phyloP scores from a whole-genome alignment of 1,140 invertebrate genomes.

The Drosophila dunni region DNA sequence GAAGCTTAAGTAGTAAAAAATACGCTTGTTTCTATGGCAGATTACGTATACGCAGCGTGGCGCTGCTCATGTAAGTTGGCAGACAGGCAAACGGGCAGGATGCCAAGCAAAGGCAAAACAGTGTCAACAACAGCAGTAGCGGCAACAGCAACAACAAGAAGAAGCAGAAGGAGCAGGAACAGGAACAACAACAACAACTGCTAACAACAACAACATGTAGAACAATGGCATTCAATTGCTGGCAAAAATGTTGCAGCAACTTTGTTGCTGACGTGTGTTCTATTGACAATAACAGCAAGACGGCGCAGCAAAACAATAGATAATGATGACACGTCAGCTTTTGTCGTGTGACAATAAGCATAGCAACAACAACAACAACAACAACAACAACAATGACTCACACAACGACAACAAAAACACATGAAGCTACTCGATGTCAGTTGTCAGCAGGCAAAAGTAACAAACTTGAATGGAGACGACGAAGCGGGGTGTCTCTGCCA shows the following conservation, averaged over 20 bases:
- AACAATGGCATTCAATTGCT: slow-evolving; percentile 19
- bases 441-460: slow-evolving; percentile 66
- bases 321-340: slow-evolving; percentile 78
- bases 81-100: slow-evolving; percentile 15
- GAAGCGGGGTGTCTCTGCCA: not conserved
- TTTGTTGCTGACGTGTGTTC: slow-evolving; percentile 54
- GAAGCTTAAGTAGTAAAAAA: slow-evolving; percentile 17
- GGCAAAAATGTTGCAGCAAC: slow-evolving; percentile 50
- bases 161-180: slow-evolving; percentile 9
- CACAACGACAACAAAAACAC: slow-evolving; percentile 24
- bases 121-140: slow-evolving; percentile 38
- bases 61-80: not conserved
- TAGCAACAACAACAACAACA: slow-evolving; percentile 31
- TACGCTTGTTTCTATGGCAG: slow-evolving; percentile 8
- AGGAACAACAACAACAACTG: slow-evolving; percentile 23
- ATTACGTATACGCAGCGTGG: slow-evolving; percentile 44
- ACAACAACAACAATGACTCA: slow-evolving; percentile 11
- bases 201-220: slow-evolving; percentile 25
- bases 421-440: slow-evolving; percentile 70
- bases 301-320: slow-evolving; percentile 60
- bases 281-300: slow-evolving; percentile 40
- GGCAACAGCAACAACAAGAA: slow-evolving; percentile 29
- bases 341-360: slow-evolving; percentile 72
- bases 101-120: slow-evolving; percentile 37
- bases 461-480: slow-evolving; percentile 37